Evolutionary conservation across 1,140 invertebrate genomes (phyloP).

Genomic region (Drosophila tsacasi): DNA sequence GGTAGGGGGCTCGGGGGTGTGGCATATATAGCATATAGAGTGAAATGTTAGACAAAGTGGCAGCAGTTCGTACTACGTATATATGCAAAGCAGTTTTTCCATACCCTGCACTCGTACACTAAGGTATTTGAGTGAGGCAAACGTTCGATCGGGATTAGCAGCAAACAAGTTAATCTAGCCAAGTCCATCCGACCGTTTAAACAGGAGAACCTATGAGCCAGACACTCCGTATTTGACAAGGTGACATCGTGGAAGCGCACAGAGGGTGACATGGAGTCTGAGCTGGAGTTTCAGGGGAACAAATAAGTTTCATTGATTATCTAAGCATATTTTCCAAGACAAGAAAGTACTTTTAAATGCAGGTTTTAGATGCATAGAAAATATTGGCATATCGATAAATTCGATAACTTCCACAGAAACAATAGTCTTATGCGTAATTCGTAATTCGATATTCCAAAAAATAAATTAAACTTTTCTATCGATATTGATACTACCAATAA

Average conservation of each 20-base stretch:
- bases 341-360: not conserved
- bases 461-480: too few species aligned
- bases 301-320: not conserved
- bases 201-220: not conserved
- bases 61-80: conserved; percentile 54
- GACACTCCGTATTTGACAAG: conserved; percentile 4
- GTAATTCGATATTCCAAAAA: too few species aligned
- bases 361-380: not conserved
- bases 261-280: not conserved
- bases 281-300: not conserved
- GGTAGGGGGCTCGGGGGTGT: not conserved
- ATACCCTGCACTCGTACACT: conserved; percentile 3
- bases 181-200: not conserved
- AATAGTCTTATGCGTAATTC: too few species aligned
- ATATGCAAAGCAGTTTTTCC: conserved; percentile 59
- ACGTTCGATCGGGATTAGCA: conserved; percentile 12
- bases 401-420: not conserved
- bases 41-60: conserved; percentile 78
- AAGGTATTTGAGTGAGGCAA: conserved; percentile 2
- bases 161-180: conserved; percentile 15
- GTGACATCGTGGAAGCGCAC: too few species aligned
- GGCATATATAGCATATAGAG: conserved; percentile 60
- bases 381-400: not conserved
- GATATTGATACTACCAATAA: too few species aligned
- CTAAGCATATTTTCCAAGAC: too few species aligned